A percentile compares a stretch with the other conserved stretches of the same genome.
phyloP scores from a whole-genome alignment of 2,888 invertebrate genomes.

The Lymantria monacha region DNA sequence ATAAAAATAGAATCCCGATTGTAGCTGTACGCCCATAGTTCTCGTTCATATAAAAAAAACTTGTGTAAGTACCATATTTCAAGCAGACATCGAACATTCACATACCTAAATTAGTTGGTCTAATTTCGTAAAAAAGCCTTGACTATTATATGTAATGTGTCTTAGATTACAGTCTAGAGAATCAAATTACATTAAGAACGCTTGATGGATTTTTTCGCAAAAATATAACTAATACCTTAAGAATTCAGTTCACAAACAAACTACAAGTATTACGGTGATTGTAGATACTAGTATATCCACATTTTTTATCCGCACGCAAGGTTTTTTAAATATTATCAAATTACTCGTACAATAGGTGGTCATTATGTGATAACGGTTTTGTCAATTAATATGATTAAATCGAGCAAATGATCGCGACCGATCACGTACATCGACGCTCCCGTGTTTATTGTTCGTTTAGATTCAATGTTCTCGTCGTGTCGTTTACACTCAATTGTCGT shows the following conservation, averaged over 20 bases:
- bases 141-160: slow-evolving; percentile 60
- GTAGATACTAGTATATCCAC: slow-evolving; percentile 14
- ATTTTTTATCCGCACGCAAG: slow-evolving; percentile 50
- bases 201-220: slow-evolving; percentile 58
- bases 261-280: slow-evolving; percentile 12
- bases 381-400: slow-evolving; percentile 76
- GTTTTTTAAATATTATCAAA: slow-evolving; percentile 71
- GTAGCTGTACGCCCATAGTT: slow-evolving; percentile 33
- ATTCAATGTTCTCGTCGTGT: slow-evolving; percentile 37
- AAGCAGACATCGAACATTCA: slow-evolving; percentile 42
- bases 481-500: slow-evolving; percentile 19
- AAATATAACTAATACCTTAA: slow-evolving; percentile 41
- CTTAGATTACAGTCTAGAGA: slow-evolving; percentile 63
- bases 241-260: slow-evolving; percentile 6
- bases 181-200: slow-evolving; percentile 65
- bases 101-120: slow-evolving; percentile 42
- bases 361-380: slow-evolving; percentile 75
- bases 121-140: slow-evolving; percentile 52
- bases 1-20: slow-evolving; percentile 34
- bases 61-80: slow-evolving; percentile 35
- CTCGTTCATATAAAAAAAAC: slow-evolving; percentile 40
- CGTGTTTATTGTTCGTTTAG: slow-evolving; percentile 44
- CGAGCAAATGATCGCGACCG: slow-evolving; percentile 62
- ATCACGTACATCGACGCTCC: slow-evolving; percentile 59
- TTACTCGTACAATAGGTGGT: slow-evolving; percentile 74